phyloP scores from a whole-genome alignment of 2,888 invertebrate species.

The Drosophila meridiana region DNA sequence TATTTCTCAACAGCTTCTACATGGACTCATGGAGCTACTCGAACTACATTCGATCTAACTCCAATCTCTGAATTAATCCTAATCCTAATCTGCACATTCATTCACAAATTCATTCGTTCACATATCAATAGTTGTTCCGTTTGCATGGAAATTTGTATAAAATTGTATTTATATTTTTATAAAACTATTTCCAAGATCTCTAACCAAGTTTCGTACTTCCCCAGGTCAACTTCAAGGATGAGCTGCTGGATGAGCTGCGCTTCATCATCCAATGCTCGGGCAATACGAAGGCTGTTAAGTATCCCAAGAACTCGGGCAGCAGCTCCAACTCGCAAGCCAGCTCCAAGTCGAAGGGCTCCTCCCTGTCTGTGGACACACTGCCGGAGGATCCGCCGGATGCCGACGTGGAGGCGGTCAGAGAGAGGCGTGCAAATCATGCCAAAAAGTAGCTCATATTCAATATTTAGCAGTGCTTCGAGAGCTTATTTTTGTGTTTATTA shows the following conservation, averaged over 20 bases:
- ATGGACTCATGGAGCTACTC: slow-evolving; percentile 29
- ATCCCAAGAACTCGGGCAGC: slow-evolving; percentile 82
- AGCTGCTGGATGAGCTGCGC: slow-evolving; percentile 89
- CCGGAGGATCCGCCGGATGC: slow-evolving; percentile 59
- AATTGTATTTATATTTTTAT: not conserved
- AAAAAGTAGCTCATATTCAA: slow-evolving; percentile 47
- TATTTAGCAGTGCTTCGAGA: not conserved
- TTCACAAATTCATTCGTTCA: not conserved
- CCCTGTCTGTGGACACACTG: slow-evolving; percentile 76
- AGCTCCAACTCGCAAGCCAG: slow-evolving; percentile 56
- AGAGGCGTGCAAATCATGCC: slow-evolving; percentile 24
- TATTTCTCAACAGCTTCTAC: slow-evolving; percentile 30
- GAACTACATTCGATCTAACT: slow-evolving; percentile 16
- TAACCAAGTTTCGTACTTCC: not conserved
- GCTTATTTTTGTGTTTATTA: slow-evolving; percentile 13
- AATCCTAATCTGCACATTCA: not conserved
- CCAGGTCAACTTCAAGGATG: slow-evolving; percentile 89
- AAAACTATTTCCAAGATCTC: not conserved
- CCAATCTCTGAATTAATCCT: not conserved
- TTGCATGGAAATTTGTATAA: slow-evolving; percentile 12
- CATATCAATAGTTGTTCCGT: slow-evolving; percentile 3
- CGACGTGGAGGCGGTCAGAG: slow-evolving; percentile 47
- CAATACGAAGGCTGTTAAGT: slow-evolving; percentile 89
- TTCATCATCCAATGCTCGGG: slow-evolving; percentile 90
- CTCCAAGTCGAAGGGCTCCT: slow-evolving; percentile 71